Base-by-base conservation (phyloP, 2,888 invertebrate genomes). In the Rugalucina vietnamica region DNA sequence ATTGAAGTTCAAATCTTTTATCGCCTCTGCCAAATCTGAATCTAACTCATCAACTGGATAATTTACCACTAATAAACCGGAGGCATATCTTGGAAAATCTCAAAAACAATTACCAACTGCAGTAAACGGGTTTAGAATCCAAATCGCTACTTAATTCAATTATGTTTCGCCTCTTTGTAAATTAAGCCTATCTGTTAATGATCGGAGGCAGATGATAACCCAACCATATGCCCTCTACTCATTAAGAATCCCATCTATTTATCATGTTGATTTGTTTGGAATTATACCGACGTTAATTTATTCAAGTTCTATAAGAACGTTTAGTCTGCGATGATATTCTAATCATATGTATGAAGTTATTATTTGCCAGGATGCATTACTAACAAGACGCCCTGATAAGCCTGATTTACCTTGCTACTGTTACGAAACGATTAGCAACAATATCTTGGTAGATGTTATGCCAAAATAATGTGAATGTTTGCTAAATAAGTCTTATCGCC, bases 61-160 rank as follows among this genome's bases (percentile, higher is more conserved):
- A 65, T 65, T 65, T 65, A 65, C 65, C 65, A 65, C 65, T 65
- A 65, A 65, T 65, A 65, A 65, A 65, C 65, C 34, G 65, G 10
- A 14, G 32, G n/a, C 65, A 34, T 65, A 65, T 65, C 65, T 65
- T 29, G 65, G 65, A 65, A 65, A 65, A 65, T 65, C 65, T 65
- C 34, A 32, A 34, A 65, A 65, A 34, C 65, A 65, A 65, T 65
- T 65, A 65, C 65, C 65, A 65, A 65, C 32, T 34, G 65, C 65
- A 5, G 29, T 24, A 65, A 34, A 34, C 34, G 32, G 65, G 65
- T 65, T 65, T 34, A 65, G 65, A 65, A 65, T 65, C 65, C 18
- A 65, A 75, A 37, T 75, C 65, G 65, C 65, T 34, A 72, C 79
- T 83, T 87, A 85, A 87, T 87, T 82, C 71, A 85, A 87, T 87